Evolutionary conservation across 2,888 invertebrate genomes (phyloP).

Genomic region (Icerya purchasi): DNA sequence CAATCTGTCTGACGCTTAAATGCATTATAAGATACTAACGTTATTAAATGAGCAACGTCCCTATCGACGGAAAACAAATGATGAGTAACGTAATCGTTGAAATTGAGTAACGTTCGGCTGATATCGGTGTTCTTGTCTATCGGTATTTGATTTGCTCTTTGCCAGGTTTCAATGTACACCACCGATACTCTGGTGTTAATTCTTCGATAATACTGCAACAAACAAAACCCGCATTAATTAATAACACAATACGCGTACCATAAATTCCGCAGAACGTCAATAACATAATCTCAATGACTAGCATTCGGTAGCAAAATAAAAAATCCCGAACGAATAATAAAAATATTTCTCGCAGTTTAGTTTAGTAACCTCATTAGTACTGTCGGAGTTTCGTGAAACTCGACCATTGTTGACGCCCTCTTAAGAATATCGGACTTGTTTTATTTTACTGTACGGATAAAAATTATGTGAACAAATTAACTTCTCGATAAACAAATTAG

Average conservation of each 20-base stretch:
- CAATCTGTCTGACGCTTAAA: no score
- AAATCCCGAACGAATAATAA: no score
- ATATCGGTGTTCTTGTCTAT: slow-evolving; percentile 71
- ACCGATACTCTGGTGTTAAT: slow-evolving; percentile 85
- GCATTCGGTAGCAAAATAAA: background rate
- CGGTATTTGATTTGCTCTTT: slow-evolving; percentile 63
- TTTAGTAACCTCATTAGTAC: no score
- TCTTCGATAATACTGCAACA: slow-evolving; percentile 65
- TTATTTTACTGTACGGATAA: no score
- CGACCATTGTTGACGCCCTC: no score
- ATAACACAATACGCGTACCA: background rate
- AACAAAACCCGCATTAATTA: background rate
- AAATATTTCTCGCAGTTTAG: no score
- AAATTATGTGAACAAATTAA: no score
- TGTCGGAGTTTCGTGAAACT: no score
- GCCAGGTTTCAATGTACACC: slow-evolving; percentile 94
- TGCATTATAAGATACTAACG: no score
- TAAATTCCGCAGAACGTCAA: background rate
- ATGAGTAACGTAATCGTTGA: slow-evolving; percentile 74
- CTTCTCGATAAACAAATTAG: no score
- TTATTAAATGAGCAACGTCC: slow-evolving; percentile 79
- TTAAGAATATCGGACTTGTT: no score
- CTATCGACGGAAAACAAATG: slow-evolving; percentile 67
- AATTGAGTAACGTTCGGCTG: slow-evolving; percentile 66
- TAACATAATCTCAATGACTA: background rate